Evolutionary conservation across 2,113 vertebrate genomes (phyloP), one percentile per base, ranked within the genome.

Genomic region (Poeciliopsis retropinna): DNA sequence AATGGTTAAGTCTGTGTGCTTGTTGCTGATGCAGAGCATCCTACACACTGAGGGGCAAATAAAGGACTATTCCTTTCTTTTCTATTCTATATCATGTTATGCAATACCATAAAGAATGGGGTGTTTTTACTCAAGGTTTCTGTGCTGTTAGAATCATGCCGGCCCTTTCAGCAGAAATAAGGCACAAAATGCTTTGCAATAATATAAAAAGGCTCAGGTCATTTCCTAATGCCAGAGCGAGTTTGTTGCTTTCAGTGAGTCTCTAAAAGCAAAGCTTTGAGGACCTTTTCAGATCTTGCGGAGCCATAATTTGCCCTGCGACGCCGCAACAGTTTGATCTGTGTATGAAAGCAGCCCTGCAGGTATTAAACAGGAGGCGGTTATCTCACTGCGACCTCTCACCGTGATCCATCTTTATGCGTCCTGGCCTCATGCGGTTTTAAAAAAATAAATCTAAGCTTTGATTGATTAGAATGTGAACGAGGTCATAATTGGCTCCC

Each of bases 381-480:
- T 75, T 84, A 74, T 51, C 62, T 78, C 54, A 30, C 37, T 0
- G 47, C 34, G 22, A 57, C 57, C 77, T 64, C 41, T 70, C 22
- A 1, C 72, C 2, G 74, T 31, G 41, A 68, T 62, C 34, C 37
- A 37, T 31, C 54, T 51, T 15, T 32, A 28, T 4, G 17, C 37
- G 12, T 39, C 67, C 60, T 28, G 12, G 47, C 75, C 57, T 51
- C 41, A 9, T 7, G 31, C 54, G 30, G 34, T 61, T 31, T 11
- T 3, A 28, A 37, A 66, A 19, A 17, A 57, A 63, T 64, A 47
- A 74, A 51, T 29, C 60, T 64, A 29, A 69, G 70, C 78, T 65
- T 69, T 81, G 78, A 79, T 67, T 39, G 25, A 77, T 81, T 80
- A 32, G 5, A 41, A 80, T 67, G 60, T 54, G 31, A 73, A 22